These are phyloP conservation scores for Psammodynastes pulverulentus DNA, from an alignment of 2,113 vertebrate genomes.

Conservation along the genomic window DNA sequence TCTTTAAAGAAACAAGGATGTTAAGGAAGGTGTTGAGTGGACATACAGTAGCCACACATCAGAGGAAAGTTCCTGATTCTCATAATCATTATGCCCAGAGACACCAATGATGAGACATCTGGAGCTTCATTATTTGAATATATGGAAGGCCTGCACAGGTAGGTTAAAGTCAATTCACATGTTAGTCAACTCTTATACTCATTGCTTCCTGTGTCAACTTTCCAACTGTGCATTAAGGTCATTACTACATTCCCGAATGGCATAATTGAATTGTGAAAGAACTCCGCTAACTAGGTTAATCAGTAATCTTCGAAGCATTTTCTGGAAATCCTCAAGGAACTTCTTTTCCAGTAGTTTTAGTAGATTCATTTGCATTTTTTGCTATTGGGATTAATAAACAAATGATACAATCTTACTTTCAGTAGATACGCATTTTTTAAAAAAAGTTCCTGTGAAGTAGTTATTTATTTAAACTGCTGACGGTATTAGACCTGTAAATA, in stretches of 20 bases:
- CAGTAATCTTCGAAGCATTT: constrained; percentile 46
- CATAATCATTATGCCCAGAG: not conserved
- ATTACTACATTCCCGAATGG: not conserved
- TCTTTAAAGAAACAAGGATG: not conserved
- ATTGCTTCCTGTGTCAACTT: not conserved
- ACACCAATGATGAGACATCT: not conserved
- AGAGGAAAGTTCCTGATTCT: not conserved
- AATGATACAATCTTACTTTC: constrained; percentile 11
- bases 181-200: rapidly evolving
- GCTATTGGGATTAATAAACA: constrained; percentile 29
- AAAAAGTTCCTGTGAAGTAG: not conserved
- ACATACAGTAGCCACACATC: not conserved
- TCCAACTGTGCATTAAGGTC: not conserved
- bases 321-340: not conserved
- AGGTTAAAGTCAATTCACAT: not conserved
- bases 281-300: not conserved
- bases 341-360: constrained; percentile 38
- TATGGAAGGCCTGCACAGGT: not conserved
- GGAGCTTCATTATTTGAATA: not conserved
- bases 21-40: not conserved
- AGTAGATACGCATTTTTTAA: constrained; percentile 13
- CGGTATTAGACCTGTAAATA: not conserved
- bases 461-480: not conserved
- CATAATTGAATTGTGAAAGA: constrained; percentile 17
- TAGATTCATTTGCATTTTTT: constrained; percentile 24